Percentiles rank a stretch among this genome's conserved stretches.
phyloP scores from a whole-genome alignment of 2,113 vertebrate genomes.

The Coptodon rendalli region DNA sequence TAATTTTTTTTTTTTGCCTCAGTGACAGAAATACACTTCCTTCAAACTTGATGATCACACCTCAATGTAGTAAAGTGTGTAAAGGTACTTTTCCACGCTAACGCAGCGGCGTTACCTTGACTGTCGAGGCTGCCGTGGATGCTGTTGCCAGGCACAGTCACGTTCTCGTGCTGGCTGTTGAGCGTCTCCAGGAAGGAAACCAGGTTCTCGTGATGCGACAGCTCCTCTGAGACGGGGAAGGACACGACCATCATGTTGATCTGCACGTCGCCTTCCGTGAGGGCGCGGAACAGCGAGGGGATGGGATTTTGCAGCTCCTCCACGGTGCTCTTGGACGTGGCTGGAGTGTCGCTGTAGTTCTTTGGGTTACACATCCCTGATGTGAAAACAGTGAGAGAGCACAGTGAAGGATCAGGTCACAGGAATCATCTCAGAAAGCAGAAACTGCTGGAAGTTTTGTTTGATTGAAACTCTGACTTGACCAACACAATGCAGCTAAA shows the following conservation, averaged over 20 bases:
- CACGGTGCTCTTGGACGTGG: constrained; percentile 96
- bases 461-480: neutral
- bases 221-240: constrained; percentile 92
- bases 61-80: neutral
- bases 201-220: constrained; percentile 91
- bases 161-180: constrained; percentile 85
- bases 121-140: constrained; percentile 85
- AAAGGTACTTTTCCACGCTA: neutral
- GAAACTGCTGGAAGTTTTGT: neutral
- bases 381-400: neutral
- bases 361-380: constrained; percentile 98
- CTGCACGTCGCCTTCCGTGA: constrained; percentile 90
- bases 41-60: neutral
- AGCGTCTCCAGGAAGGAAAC: constrained; percentile 93
- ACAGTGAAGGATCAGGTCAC: neutral
- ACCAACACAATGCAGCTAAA: neutral
- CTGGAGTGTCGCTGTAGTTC: constrained; percentile 95
- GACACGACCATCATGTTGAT: constrained; percentile 96
- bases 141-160: constrained; percentile 87
- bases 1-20: neutral
- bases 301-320: constrained; percentile 96
- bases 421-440: neutral
- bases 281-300: constrained; percentile 92
- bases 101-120: constrained; percentile 73
- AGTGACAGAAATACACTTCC: neutral